These are phyloP conservation scores for Crypturellus tataupa DNA, from an alignment of 2,797 vertebrate species.

Conservation along the genomic window DNA sequence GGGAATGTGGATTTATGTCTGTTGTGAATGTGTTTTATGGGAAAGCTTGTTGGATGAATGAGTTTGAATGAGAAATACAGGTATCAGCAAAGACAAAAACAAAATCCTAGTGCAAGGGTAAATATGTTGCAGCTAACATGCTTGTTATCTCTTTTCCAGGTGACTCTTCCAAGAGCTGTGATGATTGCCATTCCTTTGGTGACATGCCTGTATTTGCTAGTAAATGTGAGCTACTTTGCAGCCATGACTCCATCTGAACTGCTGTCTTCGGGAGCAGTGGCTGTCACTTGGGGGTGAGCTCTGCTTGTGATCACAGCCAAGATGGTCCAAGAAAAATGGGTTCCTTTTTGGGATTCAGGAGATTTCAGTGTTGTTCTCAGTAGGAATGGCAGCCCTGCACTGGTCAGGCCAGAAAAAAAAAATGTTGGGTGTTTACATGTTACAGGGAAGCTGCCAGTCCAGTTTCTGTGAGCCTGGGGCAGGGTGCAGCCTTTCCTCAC, in stretches of 20 bases:
- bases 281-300: slow-evolving; percentile 91
- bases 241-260: slow-evolving; percentile 89
- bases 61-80: not conserved
- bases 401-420: not conserved
- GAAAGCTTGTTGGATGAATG: not conserved
- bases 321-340: not conserved
- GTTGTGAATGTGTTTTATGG: not conserved
- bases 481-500: not conserved
- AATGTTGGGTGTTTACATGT: not conserved
- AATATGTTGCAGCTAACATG: not conserved
- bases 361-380: not conserved
- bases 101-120: not conserved
- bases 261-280: slow-evolving; percentile 87
- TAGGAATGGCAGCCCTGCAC: not conserved
- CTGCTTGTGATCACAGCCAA: not conserved
- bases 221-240: slow-evolving; percentile 91
- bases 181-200: slow-evolving; percentile 91
- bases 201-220: slow-evolving; percentile 89
- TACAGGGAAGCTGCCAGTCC: not conserved
- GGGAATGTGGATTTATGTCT: not conserved
- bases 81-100: not conserved
- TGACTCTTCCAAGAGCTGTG: slow-evolving; percentile 89
- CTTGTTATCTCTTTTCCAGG: slow-evolving; percentile 75
- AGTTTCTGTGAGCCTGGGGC: not conserved
- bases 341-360: not conserved